phyloP scores from a whole-genome alignment of 2,888 invertebrate species.

The Exephanes ischioxanthus region DNA sequence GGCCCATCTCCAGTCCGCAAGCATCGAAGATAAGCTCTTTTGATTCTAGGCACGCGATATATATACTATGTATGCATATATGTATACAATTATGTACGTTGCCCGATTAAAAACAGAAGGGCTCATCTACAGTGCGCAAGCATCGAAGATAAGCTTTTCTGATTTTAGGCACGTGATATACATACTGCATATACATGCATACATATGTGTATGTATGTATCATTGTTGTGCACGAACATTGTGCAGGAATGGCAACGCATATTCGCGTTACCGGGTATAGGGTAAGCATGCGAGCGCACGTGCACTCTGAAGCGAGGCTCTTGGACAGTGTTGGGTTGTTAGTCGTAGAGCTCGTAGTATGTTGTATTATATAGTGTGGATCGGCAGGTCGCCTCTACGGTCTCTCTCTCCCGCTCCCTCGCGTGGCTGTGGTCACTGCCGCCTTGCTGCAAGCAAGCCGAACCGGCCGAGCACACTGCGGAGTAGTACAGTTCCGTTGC shows the following conservation, averaged over 20 bases:
- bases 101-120: too few relatives aligned
- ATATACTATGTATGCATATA: too few relatives aligned
- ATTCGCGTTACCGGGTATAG: neutral
- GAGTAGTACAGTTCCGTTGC: slow-evolving; percentile 48
- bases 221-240: slow-evolving; percentile 5
- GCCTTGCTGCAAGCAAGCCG: slow-evolving; percentile 25
- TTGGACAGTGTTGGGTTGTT: neutral
- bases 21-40: too few relatives aligned
- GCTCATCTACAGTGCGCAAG: too few relatives aligned
- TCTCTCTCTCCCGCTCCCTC: neutral
- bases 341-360: slow-evolving; percentile 10
- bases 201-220: neutral
- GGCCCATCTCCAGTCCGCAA: too few relatives aligned
- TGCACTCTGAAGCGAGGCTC: slow-evolving; percentile 47
- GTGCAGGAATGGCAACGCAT: slow-evolving; percentile 37
- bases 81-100: too few relatives aligned
- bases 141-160: too few relatives aligned
- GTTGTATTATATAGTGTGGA: slow-evolving; percentile 36
- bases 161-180: too few relatives aligned
- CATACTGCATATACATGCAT: neutral
- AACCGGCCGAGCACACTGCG: slow-evolving; percentile 32
- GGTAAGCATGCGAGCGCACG: slow-evolving; percentile 41
- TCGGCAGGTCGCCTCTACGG: slow-evolving; percentile 37
- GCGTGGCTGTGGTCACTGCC: slow-evolving; percentile 51
- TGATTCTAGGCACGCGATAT: too few relatives aligned